Conservation (phyloP, 2,797 vertebrate genomes). For the Pangasius sanitwongsei region DNA sequence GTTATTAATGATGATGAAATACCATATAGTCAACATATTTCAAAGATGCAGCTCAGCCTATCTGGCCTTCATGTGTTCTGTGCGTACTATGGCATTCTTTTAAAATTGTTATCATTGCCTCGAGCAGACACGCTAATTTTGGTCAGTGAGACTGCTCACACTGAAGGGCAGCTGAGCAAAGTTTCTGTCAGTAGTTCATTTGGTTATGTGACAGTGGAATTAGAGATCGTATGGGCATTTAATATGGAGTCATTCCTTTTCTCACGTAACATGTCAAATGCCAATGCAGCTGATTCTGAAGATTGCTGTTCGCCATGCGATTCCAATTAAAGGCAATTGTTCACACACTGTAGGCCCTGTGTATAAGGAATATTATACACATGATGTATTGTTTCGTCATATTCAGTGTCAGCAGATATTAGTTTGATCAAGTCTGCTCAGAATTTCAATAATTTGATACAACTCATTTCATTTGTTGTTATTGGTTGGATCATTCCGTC, state of each 20-base stretch:
- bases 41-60: slow-evolving; percentile 3
- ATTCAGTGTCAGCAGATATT: neutral
- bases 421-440: neutral
- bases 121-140: neutral
- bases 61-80: neutral
- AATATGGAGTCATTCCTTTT: neutral
- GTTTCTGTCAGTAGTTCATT: neutral
- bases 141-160: neutral
- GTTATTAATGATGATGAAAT: neutral
- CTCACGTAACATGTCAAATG: neutral
- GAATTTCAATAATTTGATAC: neutral
- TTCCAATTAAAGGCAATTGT: neutral
- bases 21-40: neutral
- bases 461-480: neutral
- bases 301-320: neutral
- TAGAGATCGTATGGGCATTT: neutral
- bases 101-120: neutral
- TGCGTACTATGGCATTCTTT: neutral
- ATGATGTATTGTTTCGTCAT: neutral
- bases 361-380: neutral
- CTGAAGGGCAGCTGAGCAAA: neutral
- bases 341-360: neutral
- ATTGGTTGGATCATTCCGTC: slow-evolving; percentile 39
- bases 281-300: neutral
- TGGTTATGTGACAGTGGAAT: neutral